A percentile compares a stretch with the other conserved stretches of the same genome.
phyloP scores from a whole-genome alignment of 2,113 vertebrate species.

The Emydocephalus ijimae region DNA sequence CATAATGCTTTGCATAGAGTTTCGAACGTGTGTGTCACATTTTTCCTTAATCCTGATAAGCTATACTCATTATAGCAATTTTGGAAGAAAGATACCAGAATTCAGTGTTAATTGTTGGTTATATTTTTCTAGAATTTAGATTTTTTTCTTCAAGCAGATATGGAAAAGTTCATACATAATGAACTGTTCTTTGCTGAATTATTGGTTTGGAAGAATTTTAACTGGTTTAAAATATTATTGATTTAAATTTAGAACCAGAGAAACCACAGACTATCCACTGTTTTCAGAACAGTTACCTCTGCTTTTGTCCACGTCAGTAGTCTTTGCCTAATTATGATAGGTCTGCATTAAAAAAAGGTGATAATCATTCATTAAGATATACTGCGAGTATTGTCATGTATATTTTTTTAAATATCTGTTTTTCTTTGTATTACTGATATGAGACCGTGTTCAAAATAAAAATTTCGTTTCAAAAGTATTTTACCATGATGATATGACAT shows the following conservation, averaged over 20 bases:
- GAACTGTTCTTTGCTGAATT: not conserved
- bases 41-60: not conserved
- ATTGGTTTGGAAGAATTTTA: not conserved
- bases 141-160: not conserved
- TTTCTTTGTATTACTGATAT: not conserved
- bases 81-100: not conserved
- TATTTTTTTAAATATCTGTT: not conserved
- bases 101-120: not conserved
- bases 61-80: not conserved
- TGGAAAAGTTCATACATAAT: not conserved
- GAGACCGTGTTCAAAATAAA: not conserved
- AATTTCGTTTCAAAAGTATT: not conserved
- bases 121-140: not conserved
- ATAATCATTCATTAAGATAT: not conserved
- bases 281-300: not conserved
- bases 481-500: not conserved
- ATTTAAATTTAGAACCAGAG: not conserved
- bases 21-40: not conserved
- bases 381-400: not conserved
- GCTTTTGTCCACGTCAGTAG: not conserved
- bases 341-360: not conserved
- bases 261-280: not conserved
- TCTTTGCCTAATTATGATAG: not conserved
- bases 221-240: not conserved
- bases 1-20: not conserved